phyloP scores from a whole-genome alignment of 2,888 invertebrate species.

The Lathronympha strigana region DNA sequence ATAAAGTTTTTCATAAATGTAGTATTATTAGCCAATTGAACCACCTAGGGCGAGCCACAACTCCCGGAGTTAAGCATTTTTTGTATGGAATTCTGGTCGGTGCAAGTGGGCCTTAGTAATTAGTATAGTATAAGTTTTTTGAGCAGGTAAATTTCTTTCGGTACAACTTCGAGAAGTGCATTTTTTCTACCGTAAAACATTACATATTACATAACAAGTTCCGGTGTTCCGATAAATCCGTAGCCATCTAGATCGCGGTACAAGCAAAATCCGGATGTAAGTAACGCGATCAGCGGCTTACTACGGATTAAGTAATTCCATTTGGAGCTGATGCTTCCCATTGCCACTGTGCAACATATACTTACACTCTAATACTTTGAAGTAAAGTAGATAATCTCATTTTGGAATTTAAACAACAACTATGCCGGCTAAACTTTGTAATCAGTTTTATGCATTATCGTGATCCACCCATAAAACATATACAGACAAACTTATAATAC shows the following conservation, averaged over 20 bases:
- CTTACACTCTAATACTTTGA: slow-evolving; percentile 1
- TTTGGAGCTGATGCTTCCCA: slow-evolving; percentile 28
- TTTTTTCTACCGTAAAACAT: not conserved
- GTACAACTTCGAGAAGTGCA: not conserved
- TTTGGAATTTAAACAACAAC: no score
- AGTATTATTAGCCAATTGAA: no score
- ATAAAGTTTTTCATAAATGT: no score
- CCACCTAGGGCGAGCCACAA: no score
- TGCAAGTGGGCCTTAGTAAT: no score
- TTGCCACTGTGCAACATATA: slow-evolving; percentile 1
- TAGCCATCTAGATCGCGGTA: slow-evolving; percentile 25
- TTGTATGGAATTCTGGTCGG: no score
- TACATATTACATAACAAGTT: slow-evolving; percentile 10
- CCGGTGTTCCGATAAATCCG: slow-evolving; percentile 10
- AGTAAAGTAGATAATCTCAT: no score
- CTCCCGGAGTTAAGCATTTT: no score
- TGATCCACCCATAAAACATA: no score
- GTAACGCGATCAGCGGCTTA: slow-evolving; percentile 29
- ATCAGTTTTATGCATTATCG: no score
- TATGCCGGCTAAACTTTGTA: no score
- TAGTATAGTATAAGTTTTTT: not conserved
- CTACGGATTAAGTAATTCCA: slow-evolving; percentile 33
- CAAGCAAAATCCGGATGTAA: slow-evolving; percentile 36
- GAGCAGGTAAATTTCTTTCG: not conserved
- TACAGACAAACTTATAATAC: no score